Conservation (phyloP, 2,113 vertebrate species). For the Tragelaphus buxtoni region DNA sequence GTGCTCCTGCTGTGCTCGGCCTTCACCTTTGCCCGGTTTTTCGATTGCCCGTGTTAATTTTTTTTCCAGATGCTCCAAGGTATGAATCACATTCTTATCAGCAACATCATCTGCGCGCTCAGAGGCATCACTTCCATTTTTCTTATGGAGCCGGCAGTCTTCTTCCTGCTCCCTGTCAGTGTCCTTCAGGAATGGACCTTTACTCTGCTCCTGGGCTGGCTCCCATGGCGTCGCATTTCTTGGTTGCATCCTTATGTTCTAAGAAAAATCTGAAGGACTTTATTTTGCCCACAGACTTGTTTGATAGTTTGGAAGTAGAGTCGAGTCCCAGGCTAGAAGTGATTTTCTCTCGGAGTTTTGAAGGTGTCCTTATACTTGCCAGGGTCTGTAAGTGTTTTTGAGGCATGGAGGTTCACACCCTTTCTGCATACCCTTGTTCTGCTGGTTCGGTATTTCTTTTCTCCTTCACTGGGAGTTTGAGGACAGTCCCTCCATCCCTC, state of each 20-base stretch:
- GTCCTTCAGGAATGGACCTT: background rate
- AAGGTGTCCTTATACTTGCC: background rate
- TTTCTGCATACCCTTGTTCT: background rate
- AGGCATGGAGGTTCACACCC: background rate
- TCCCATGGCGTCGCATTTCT: background rate
- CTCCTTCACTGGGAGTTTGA: background rate
- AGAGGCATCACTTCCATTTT: background rate
- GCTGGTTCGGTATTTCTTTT: background rate
- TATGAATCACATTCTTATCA: background rate
- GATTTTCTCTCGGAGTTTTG: background rate
- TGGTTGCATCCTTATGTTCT: background rate
- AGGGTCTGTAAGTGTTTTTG: background rate
- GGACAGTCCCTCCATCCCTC: accelerated
- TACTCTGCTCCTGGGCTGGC: background rate
- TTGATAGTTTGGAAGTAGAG: background rate
- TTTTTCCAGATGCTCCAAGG: background rate
- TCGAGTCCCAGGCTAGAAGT: background rate
- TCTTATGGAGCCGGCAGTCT: background rate
- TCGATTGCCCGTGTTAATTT: background rate
- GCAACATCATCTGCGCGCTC: background rate
- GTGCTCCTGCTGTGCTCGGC: background rate
- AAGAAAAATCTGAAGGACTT: background rate
- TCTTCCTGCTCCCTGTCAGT: background rate
- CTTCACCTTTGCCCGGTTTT: background rate
- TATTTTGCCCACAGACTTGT: background rate